phyloP scores from a whole-genome alignment of 2,113 vertebrate genomes.

The Percina caprodes region DNA sequence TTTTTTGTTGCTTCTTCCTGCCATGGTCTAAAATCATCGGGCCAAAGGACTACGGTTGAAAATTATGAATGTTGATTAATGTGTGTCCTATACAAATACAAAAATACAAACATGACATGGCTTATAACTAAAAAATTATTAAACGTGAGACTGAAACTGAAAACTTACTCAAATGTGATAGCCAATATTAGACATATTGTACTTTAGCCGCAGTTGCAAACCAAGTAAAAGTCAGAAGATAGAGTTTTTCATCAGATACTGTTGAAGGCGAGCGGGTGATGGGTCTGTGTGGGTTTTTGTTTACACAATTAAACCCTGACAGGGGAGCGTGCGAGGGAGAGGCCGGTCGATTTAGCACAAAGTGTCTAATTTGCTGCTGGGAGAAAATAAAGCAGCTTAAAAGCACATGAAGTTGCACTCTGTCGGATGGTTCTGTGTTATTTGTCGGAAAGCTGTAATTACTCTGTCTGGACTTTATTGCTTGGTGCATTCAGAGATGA shows the following conservation, averaged over 20 bases:
- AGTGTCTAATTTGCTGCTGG: slow-evolving; percentile 65
- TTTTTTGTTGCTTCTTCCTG: too few relatives aligned
- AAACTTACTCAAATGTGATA: background rate
- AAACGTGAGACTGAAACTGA: background rate
- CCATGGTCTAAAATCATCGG: too few relatives aligned
- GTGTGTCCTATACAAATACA: too few relatives aligned
- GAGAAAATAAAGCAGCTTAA: slow-evolving; percentile 68
- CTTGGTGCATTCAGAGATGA: slow-evolving; percentile 40
- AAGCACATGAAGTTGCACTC: slow-evolving; percentile 62
- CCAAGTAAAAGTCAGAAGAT: background rate
- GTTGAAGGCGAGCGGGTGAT: slow-evolving; percentile 23
- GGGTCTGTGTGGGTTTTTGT: slow-evolving; percentile 56
- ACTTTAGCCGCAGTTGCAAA: background rate
- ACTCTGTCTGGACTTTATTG: slow-evolving; percentile 67
- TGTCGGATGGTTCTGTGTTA: slow-evolving; percentile 49
- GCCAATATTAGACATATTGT: background rate
- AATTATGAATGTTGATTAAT: too few relatives aligned
- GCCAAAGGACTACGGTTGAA: too few relatives aligned
- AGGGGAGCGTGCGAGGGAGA: slow-evolving; percentile 31
- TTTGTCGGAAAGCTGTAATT: slow-evolving; percentile 66
- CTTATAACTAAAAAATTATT: background rate
- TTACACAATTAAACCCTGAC: slow-evolving; percentile 66
- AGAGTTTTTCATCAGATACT: slow-evolving; percentile 21
- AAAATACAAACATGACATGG: background rate
- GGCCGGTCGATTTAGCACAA: slow-evolving; percentile 59